Evolutionary conservation across 2,113 vertebrate genomes (phyloP).

Genomic region (Lepidothrix coronata): DNA sequence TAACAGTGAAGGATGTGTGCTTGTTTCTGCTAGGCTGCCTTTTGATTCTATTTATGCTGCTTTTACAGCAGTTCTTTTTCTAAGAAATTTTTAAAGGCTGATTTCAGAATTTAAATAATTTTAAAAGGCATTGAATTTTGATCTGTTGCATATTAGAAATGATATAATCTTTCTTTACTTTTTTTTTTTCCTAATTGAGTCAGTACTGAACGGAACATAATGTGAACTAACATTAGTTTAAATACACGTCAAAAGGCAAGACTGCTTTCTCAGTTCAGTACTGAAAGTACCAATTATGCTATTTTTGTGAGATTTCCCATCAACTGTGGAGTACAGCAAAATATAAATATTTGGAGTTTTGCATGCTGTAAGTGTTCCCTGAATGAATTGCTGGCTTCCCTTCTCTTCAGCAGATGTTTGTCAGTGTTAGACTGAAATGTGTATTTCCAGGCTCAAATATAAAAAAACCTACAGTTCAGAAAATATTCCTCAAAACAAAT

Average conservation of each 20-base stretch:
- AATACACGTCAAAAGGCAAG: neutral
- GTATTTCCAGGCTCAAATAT: neutral
- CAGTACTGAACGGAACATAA: neutral
- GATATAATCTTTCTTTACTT: neutral
- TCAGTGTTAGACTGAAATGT: neutral
- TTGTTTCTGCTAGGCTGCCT: neutral
- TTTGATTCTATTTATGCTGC: neutral
- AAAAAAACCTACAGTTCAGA: neutral
- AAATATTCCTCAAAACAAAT: neutral
- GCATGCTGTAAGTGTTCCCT: neutral
- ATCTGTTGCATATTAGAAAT: neutral
- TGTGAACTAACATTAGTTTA: neutral
- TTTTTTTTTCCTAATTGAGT: neutral
- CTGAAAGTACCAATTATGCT: neutral
- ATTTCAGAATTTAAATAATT: neutral
- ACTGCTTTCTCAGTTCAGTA: neutral
- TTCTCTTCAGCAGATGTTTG: neutral
- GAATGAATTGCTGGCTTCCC: neutral
- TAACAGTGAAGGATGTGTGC: neutral
- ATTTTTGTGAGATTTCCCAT: constrained; percentile 7
- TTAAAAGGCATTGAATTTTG: constrained; percentile 31
- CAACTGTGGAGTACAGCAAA: neutral
- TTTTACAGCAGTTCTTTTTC: neutral
- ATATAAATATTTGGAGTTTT: neutral
- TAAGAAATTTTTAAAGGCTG: neutral